phyloP scores from a whole-genome alignment of 2,113 vertebrate genomes.

The Neogobius melanostomus region DNA sequence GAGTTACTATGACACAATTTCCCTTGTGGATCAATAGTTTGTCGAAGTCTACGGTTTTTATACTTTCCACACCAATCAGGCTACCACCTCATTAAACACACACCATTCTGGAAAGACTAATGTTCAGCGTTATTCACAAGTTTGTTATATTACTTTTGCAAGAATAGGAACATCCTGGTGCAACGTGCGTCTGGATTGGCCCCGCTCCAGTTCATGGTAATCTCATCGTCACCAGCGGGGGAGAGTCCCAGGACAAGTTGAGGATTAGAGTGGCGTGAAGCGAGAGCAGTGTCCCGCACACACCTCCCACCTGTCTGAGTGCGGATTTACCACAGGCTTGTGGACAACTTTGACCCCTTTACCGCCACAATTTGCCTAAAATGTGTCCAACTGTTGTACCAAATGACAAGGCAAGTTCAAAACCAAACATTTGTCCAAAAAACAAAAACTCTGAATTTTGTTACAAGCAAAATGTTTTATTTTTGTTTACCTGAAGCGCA shows the following conservation, averaged over 20 bases:
- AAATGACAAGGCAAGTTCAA: no score
- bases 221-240: constrained; percentile 36
- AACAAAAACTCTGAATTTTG: neutral
- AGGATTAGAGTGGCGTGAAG: constrained; percentile 36
- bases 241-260: neutral
- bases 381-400: no score
- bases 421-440: neutral
- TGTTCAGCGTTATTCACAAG: no score
- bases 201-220: constrained; percentile 34
- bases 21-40: no score
- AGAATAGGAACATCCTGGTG: constrained; percentile 23
- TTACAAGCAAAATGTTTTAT: constrained; percentile 82
- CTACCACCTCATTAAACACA: no score
- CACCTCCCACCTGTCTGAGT: no score
- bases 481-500: constrained; percentile 89
- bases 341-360: neutral
- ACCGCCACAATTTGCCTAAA: no score
- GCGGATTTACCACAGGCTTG: neutral
- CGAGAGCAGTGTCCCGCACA: constrained; percentile 26
- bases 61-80: no score
- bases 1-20: no score
- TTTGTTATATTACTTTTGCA: no score
- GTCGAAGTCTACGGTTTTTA: no score
- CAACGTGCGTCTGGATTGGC: constrained; percentile 38
- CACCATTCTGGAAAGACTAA: no score